These are phyloP conservation scores for Drosophila insularis DNA, from an alignment of 1,140 invertebrate genomes.

Conservation along the genomic window DNA sequence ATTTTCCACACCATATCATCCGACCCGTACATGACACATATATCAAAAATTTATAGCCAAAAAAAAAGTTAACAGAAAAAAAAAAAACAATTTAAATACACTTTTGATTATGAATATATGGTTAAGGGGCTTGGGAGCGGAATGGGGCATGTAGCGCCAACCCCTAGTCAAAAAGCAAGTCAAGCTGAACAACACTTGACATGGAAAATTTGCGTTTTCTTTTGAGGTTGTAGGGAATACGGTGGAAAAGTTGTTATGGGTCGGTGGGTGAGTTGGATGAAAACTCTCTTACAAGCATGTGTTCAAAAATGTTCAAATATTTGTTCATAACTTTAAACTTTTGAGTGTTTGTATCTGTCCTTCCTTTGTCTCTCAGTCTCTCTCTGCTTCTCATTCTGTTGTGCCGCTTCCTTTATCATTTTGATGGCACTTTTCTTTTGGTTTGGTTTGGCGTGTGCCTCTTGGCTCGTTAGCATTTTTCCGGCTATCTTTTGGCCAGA, in stretches of 20 bases:
- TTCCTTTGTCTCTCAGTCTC: not conserved
- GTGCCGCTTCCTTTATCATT: slow-evolving; percentile 7
- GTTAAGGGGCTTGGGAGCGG: not conserved
- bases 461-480: slow-evolving; percentile 49
- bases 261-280: not conserved
- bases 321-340: slow-evolving; percentile 23
- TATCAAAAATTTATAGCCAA: slow-evolving; percentile 76
- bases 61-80: slow-evolving; percentile 38
- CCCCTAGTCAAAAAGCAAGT: slow-evolving; percentile 71
- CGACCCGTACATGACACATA: slow-evolving; percentile 51
- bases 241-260: not conserved
- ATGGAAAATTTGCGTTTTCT: slow-evolving; percentile 51
- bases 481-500: slow-evolving; percentile 47
- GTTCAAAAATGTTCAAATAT: slow-evolving; percentile 26
- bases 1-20: slow-evolving; percentile 76
- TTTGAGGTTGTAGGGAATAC: not conserved
- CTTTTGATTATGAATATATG: slow-evolving; percentile 72
- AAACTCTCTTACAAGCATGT: not conserved
- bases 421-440: slow-evolving; percentile 30
- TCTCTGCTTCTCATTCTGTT: not conserved
- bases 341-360: slow-evolving; percentile 19
- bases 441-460: not conserved
- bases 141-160: slow-evolving; percentile 7
- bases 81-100: slow-evolving; percentile 77
- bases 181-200: slow-evolving; percentile 78